phyloP scores from a whole-genome alignment of 2,113 vertebrate genomes.

The Oncorhynchus kisutch region DNA sequence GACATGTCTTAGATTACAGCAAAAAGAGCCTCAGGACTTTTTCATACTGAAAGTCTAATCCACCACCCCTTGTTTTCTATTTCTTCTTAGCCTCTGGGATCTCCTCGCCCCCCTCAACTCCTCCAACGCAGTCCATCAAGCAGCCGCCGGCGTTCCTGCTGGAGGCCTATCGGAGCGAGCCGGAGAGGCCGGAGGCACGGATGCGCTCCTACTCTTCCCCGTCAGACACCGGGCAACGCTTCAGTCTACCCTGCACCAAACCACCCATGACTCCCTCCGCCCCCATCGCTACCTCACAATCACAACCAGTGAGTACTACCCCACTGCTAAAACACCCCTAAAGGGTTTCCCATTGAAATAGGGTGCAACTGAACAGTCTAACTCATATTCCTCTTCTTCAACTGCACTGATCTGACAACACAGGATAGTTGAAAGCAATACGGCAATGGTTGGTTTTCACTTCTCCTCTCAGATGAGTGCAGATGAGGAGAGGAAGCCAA shows the following conservation, averaged over 20 bases:
- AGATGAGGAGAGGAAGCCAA: too few species aligned
- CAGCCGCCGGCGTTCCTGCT: constrained; percentile 77
- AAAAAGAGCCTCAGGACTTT: background rate
- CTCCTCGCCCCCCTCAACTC: constrained; percentile 81
- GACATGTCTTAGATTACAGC: background rate
- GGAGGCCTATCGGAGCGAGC: constrained; percentile 86
- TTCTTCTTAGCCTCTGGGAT: constrained; percentile 76
- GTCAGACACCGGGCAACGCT: constrained; percentile 76
- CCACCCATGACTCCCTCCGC: constrained; percentile 53
- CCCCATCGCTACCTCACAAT: constrained; percentile 57
- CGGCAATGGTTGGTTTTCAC: background rate
- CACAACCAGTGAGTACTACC: background rate
- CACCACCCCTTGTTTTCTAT: constrained; percentile 21
- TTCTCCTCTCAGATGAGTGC: too few species aligned
- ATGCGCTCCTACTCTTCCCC: constrained; percentile 82
- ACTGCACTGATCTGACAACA: background rate
- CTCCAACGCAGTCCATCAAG: constrained; percentile 63
- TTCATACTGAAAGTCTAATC: constrained; percentile 56
- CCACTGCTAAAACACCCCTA: background rate
- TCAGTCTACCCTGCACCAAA: constrained; percentile 64
- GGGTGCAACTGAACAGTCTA: too few species aligned
- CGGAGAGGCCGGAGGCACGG: constrained; percentile 81
- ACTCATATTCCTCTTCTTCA: background rate
- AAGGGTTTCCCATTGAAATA: background rate
- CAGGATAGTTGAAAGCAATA: too few species aligned